Base-by-base conservation (phyloP, 92 coral and sea anemone species). In the Epizoanthus fatuus region DNA sequence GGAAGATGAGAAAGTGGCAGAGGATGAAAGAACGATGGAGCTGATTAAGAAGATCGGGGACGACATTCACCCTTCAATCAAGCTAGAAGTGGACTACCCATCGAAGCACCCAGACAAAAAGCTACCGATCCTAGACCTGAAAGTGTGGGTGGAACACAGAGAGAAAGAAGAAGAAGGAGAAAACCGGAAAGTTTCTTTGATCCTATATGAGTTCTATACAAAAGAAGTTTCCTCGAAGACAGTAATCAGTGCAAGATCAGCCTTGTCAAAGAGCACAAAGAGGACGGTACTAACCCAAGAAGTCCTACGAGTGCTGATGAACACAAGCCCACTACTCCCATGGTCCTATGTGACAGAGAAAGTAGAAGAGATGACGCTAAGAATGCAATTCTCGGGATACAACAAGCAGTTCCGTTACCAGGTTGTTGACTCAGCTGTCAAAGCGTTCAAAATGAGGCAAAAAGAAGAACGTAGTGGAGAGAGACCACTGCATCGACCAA, bases 381-480 rank as follows among this genome's bases (percentile, higher is more conserved):
- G 81, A 49, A 69, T 86, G 74, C 80, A 86, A 70, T 86, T 67
- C 68, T 86, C 74, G 76, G 74, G 81, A 22, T 85, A 74, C 60
- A 73, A 45, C 75, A 64, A 85, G 56, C 74, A 45, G 45, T 74
- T 74, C 75, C 74, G 83, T 38, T 58, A 75, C 20, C 83, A 75
- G 25, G 88, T 63, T 7, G 88, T 74, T 25, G 20, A 59, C 74
- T 58, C 88, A 0, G 75, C 88, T 2, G 29, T 74, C 39, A 85
- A 74, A 42, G 67, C 83, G 2, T 85, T 73, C 47, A 63, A 25
- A 63, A 63, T 70, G 63, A 72, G 88, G 25, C 17, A 85, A 49
- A 25, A 25, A 32, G 79, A 65, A 16, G 68, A 85, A 9, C 42
- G 57, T 19, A 51, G 15, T 10, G 74, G 88, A 9, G 73, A 55